Conservation (phyloP, 2,113 vertebrate species). For the Syngnathoides biaculeatus region DNA sequence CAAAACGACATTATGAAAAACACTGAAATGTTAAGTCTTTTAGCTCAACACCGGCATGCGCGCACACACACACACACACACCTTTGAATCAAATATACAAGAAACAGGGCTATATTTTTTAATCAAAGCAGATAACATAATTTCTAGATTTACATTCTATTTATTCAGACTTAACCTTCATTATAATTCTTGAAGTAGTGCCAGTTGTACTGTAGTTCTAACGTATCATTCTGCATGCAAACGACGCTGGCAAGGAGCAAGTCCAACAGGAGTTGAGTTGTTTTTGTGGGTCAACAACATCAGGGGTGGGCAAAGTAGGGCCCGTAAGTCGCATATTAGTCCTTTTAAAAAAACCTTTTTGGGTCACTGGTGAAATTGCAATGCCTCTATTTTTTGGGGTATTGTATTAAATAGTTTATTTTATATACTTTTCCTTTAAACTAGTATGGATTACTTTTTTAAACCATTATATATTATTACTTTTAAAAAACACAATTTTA, state of each 20-base stretch:
- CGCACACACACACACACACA: too few species aligned
- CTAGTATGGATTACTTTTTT: too few species aligned
- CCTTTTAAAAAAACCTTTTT: too few species aligned
- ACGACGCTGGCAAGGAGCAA: background rate
- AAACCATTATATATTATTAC: too few species aligned
- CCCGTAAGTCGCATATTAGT: too few species aligned
- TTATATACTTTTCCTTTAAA: too few species aligned
- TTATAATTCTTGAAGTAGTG: slow-evolving; percentile 2
- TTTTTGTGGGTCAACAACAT: background rate
- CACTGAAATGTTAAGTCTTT: background rate
- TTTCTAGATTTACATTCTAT: background rate
- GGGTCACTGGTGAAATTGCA: too few species aligned
- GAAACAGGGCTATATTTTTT: background rate
- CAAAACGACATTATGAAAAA: background rate
- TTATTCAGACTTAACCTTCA: background rate
- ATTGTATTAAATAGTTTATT: too few species aligned
- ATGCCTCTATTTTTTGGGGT: too few species aligned
- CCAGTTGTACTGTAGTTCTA: slow-evolving; percentile 32
- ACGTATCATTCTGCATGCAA: slow-evolving; percentile 39
- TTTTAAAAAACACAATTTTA: too few species aligned
- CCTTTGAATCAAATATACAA: background rate
- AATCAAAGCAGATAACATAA: background rate
- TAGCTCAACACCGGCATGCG: too few species aligned
- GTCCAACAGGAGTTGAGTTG: background rate
- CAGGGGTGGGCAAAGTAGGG: too few species aligned